A percentile compares a stretch with the other conserved stretches of the same genome.
Evolutionary conservation across 2,113 vertebrate species (phyloP).

Genomic region (Colistium nudipinnis): DNA sequence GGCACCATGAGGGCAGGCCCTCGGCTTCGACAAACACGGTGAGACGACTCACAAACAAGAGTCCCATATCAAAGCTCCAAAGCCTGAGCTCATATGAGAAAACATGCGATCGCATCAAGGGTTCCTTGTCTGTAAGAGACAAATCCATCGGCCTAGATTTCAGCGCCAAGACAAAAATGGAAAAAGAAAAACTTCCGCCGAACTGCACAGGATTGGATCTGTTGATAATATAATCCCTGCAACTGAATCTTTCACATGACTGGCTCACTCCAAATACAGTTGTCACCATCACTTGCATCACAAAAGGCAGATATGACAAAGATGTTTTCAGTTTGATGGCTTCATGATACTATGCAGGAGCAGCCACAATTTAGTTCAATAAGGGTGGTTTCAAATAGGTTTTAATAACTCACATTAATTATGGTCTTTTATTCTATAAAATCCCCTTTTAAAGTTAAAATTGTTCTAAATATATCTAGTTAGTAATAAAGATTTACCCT

Average conservation of each 20-base stretch:
- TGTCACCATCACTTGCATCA: too few relatives aligned
- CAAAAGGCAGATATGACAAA: background rate
- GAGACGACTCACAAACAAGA: conserved; percentile 21
- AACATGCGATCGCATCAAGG: background rate
- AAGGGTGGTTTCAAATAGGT: too few relatives aligned
- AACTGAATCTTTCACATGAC: background rate
- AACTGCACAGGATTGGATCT: too few relatives aligned
- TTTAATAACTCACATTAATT: too few relatives aligned
- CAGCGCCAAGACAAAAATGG: too few relatives aligned
- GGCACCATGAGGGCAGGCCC: conserved; percentile 41
- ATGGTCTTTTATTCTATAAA: too few relatives aligned
- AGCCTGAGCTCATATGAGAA: background rate
- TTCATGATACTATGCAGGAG: background rate
- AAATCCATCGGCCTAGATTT: background rate
- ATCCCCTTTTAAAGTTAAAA: too few relatives aligned
- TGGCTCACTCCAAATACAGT: background rate
- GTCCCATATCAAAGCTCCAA: conserved; percentile 33
- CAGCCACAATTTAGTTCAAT: background rate
- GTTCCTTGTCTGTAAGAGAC: background rate
- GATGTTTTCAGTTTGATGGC: background rate
- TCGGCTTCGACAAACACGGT: conserved; percentile 13
- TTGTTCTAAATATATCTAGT: too few relatives aligned
- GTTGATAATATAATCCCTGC: too few relatives aligned
- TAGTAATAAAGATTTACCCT: too few relatives aligned
- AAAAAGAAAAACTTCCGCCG: too few relatives aligned